These are phyloP conservation scores for Tetrapedia diversipes DNA, from an alignment of 2,888 invertebrate species.

Conservation along the genomic window DNA sequence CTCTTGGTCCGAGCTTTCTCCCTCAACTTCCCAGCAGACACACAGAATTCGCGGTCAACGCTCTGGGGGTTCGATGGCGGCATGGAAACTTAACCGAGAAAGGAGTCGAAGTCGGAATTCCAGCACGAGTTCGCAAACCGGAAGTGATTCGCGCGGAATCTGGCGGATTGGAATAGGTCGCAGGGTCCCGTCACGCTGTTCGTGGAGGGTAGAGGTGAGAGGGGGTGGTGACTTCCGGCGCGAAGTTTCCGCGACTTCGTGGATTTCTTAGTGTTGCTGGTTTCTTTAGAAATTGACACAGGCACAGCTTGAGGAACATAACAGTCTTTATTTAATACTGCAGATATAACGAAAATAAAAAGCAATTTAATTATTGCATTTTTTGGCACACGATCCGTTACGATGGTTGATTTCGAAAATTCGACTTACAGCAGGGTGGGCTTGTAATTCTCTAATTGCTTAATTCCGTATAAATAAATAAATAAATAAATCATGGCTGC, in stretches of 20 bases:
- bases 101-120: not conserved
- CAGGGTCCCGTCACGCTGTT: constrained; percentile 7
- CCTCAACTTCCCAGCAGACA: not conserved
- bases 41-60: constrained; percentile 1
- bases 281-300: too few species aligned
- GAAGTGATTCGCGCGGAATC: constrained; percentile 22
- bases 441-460: too few species aligned
- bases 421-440: too few species aligned
- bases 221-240: not conserved
- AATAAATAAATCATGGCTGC: too few species aligned
- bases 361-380: too few species aligned
- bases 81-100: not conserved
- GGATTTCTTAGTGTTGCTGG: constrained; percentile 44
- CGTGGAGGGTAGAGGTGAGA: too few species aligned
- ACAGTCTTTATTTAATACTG: too few species aligned
- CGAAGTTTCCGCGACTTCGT: constrained; percentile 12
- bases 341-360: too few species aligned
- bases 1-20: not conserved
- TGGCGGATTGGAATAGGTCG: constrained; percentile 16
- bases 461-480: too few species aligned
- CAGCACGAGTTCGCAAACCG: constrained; percentile 2
- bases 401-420: too few species aligned
- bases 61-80: not conserved
- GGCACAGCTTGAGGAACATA: too few species aligned
- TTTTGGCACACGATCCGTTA: too few species aligned